These are phyloP conservation scores for Spea multiplicata DNA, from an alignment of 2,113 vertebrate genomes.

Conservation along the genomic window DNA sequence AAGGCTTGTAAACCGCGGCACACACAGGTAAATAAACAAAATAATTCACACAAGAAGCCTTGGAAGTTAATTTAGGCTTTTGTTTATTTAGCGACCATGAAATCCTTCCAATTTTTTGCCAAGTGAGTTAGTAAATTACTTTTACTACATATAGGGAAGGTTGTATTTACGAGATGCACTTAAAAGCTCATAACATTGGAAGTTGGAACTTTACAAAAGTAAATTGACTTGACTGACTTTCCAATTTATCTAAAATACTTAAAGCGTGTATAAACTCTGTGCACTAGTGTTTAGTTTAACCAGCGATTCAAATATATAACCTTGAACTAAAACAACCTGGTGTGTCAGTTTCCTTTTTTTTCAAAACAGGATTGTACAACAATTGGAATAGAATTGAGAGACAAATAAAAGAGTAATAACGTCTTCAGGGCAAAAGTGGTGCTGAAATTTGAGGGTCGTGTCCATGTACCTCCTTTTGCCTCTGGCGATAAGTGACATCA, in stretches of 20 bases:
- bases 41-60: slow-evolving; percentile 12
- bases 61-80: not conserved
- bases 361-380: too few species aligned
- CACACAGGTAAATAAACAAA: slow-evolving; percentile 6
- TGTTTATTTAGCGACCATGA: slow-evolving; percentile 1
- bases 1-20: not conserved
- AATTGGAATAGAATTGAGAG: too few species aligned
- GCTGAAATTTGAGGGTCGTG: too few species aligned
- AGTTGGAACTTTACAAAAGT: not conserved
- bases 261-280: not conserved
- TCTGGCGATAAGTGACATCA: too few species aligned
- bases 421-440: too few species aligned
- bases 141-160: not conserved
- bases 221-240: not conserved
- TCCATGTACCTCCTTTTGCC: too few species aligned
- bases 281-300: not conserved
- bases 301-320: not conserved
- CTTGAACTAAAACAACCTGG: not conserved
- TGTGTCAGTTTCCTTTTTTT: too few species aligned
- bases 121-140: not conserved
- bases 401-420: too few species aligned
- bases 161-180: not conserved
- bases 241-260: not conserved
- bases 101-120: not conserved
- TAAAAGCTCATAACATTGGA: not conserved